phyloP scores from a whole-genome alignment of 1,140 invertebrate genomes.

The Latrodectus geometricus region DNA sequence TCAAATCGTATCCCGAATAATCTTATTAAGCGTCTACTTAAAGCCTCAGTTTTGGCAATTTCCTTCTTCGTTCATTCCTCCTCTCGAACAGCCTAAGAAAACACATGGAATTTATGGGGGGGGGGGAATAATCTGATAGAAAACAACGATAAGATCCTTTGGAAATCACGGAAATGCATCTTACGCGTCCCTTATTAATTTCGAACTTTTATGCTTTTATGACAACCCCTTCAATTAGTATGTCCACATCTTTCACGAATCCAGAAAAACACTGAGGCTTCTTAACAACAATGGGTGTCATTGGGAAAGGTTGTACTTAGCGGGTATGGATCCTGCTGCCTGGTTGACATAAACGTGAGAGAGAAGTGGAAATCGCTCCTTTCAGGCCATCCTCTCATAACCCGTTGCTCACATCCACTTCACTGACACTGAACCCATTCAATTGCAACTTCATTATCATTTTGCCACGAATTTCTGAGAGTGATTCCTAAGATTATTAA shows the following conservation, averaged over 20 bases:
- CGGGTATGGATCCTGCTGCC: not conserved
- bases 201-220: slow-evolving; percentile 16
- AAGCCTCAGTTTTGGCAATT: not conserved
- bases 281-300: slow-evolving; percentile 40
- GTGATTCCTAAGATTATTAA: too few relatives aligned
- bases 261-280: slow-evolving; percentile 6
- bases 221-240: slow-evolving; percentile 30
- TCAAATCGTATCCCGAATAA: not conserved
- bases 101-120: not conserved
- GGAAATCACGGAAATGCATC: slow-evolving; percentile 2
- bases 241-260: slow-evolving; percentile 26
- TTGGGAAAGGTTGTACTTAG: slow-evolving; percentile 29
- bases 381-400: not conserved
- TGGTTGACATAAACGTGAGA: slow-evolving; percentile 29
- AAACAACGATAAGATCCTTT: slow-evolving; percentile 21
- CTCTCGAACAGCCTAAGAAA: not conserved
- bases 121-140: not conserved
- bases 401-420: not conserved
- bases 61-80: slow-evolving; percentile 31
- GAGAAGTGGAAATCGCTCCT: not conserved
- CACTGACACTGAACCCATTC: not conserved
- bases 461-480: not conserved
- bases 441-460: slow-evolving; percentile 5
- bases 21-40: not conserved
- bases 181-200: slow-evolving; percentile 32